These are phyloP conservation scores for Cyrtodaria siliqua DNA, from an alignment of 2,888 invertebrate genomes.

Conservation along the genomic window DNA sequence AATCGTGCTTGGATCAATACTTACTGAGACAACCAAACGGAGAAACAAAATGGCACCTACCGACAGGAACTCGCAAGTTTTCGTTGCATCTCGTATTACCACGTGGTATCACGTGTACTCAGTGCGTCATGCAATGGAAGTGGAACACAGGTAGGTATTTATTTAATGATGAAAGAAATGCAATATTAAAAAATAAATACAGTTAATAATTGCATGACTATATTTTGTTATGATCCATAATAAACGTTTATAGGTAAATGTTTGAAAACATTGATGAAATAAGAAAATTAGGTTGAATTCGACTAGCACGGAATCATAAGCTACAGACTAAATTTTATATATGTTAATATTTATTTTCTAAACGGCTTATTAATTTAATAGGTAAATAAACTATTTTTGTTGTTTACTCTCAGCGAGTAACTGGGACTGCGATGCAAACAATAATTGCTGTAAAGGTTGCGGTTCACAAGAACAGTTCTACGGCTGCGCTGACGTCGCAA, in stretches of 20 bases:
- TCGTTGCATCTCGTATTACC: constrained; percentile 56
- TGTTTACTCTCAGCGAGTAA: constrained; percentile 54
- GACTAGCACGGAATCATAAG: too few relatives aligned
- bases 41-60: constrained; percentile 48
- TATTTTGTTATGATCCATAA: too few relatives aligned
- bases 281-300: too few relatives aligned
- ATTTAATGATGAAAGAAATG: too few relatives aligned
- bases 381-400: neutral
- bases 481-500: constrained; percentile 58
- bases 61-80: constrained; percentile 43
- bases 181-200: too few relatives aligned
- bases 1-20: constrained; percentile 74
- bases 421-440: constrained; percentile 67
- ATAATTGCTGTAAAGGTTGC: constrained; percentile 67
- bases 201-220: too few relatives aligned
- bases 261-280: neutral
- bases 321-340: too few relatives aligned
- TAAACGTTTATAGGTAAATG: neutral
- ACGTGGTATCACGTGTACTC: constrained; percentile 52
- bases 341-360: too few relatives aligned
- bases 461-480: constrained; percentile 68
- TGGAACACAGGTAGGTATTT: constrained; percentile 56
- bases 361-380: neutral
- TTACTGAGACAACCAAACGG: constrained; percentile 56
- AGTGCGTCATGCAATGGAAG: constrained; percentile 65